phyloP scores from a whole-genome alignment of 2,888 invertebrate species.

The Papilio gigon region DNA sequence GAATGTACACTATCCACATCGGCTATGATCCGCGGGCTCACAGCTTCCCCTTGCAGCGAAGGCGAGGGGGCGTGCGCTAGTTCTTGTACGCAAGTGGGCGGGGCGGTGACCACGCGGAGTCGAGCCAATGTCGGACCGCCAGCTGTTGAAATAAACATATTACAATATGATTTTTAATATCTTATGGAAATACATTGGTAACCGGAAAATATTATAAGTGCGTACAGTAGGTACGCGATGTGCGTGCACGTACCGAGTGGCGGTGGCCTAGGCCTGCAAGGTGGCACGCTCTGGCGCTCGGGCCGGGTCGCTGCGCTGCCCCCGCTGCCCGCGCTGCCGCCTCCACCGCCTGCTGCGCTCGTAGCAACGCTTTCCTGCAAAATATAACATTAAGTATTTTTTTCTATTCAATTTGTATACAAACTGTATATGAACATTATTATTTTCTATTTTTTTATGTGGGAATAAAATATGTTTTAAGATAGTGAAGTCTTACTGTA shows the following conservation, averaged over 20 bases:
- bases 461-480: too few relatives aligned
- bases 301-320: slow-evolving; percentile 58
- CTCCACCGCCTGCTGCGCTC: slow-evolving; percentile 57
- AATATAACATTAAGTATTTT: neutral
- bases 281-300: slow-evolving; percentile 76
- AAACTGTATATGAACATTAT: too few relatives aligned
- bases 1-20: slow-evolving; percentile 84
- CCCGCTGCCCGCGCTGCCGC: slow-evolving; percentile 59
- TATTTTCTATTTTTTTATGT: too few relatives aligned
- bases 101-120: slow-evolving; percentile 86
- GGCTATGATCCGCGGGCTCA: slow-evolving; percentile 81
- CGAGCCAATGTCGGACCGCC: slow-evolving; percentile 88
- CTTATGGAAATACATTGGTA: too few relatives aligned
- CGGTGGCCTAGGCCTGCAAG: slow-evolving; percentile 68
- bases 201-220: neutral
- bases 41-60: slow-evolving; percentile 66
- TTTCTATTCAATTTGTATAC: neutral
- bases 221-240: neutral
- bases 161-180: neutral
- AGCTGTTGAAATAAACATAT: slow-evolving; percentile 26
- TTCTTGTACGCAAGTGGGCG: slow-evolving; percentile 83
- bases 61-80: slow-evolving; percentile 52
- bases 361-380: slow-evolving; percentile 64
- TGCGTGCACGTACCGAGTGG: slow-evolving; percentile 55
- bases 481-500: neutral